Evolutionary conservation across 2,113 vertebrate species (phyloP), one percentile per base, ranked within the genome.

Genomic region (Poeciliopsis prolifica): DNA sequence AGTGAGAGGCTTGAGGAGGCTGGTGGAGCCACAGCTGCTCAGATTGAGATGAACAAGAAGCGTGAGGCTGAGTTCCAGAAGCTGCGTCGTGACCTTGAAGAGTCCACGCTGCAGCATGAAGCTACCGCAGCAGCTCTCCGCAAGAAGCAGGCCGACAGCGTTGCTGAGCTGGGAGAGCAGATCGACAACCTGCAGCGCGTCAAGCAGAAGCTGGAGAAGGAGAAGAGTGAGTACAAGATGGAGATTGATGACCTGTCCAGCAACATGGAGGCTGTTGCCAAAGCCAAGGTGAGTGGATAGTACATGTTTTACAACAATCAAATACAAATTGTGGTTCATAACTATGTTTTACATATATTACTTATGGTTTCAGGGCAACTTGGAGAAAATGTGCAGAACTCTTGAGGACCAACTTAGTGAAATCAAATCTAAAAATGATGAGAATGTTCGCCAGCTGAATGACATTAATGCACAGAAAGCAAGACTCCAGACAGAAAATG

Each of bases 261-360:
- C 75, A 96, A 95, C 63, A 88, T 97, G 72, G 97, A 98, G 78
- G 15, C 78, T 60, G 72, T 92, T 60, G 86, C 91, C 3, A 97
- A 97, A 89, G 31, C 94, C 12, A 96, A 96, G 90, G 95, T 94
- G 61, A 79, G 30, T 31, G 31, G n/a, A 5, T 48, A 5, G 3
- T 9, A 26, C 22, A 14, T 35, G 1, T 3, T 37, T n/a, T 22
- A n/a, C n/a, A n/a, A n/a, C n/a, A n/a, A n/a, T n/a, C n/a, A n/a
- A n/a, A n/a, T n/a, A n/a, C n/a, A n/a, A n/a, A n/a, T n/a, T n/a
- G n/a, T n/a, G n/a, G n/a, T n/a, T n/a, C n/a, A n/a, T n/a, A n/a
- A n/a, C n/a, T n/a, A n/a, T n/a, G n/a, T n/a, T n/a, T n/a, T n/a
- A n/a, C n/a, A n/a, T n/a, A n/a, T n/a, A n/a, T n/a, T n/a, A n/a